These are phyloP conservation scores for Chlorospingus flavigularis DNA, from an alignment of 2,797 vertebrate genomes.

Conservation along the genomic window DNA sequence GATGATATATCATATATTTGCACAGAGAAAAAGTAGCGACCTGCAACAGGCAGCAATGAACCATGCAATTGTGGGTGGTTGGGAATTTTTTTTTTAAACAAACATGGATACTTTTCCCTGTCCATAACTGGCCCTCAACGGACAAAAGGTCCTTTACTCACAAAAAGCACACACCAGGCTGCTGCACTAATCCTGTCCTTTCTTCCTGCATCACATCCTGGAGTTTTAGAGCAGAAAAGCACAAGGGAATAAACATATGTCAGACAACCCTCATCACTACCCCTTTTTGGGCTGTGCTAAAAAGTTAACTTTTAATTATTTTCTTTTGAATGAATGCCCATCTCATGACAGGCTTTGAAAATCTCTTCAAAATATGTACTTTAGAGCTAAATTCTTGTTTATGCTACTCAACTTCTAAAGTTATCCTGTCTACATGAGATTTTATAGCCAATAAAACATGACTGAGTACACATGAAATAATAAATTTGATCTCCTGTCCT, in stretches of 20 bases:
- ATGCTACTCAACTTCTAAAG: not conserved
- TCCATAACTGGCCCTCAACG: not conserved
- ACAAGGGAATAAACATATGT: not conserved
- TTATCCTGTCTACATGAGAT: not conserved
- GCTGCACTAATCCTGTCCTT: not conserved
- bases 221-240: not conserved
- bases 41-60: not conserved
- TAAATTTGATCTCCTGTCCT: not conserved
- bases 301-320: not conserved
- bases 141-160: not conserved
- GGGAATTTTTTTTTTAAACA: not conserved
- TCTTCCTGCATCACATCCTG: not conserved
- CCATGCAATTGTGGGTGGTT: not conserved
- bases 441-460: not conserved
- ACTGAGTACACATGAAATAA: not conserved
- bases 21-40: not conserved
- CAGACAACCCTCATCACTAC: not conserved
- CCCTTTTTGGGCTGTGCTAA: not conserved
- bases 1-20: not conserved
- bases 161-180: not conserved
- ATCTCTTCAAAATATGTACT: not conserved
- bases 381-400: not conserved
- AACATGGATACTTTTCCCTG: not conserved
- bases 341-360: not conserved
- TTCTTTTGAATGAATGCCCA: not conserved